phyloP scores from a whole-genome alignment of 2,113 vertebrate genomes.

The Oriolus oriolus region DNA sequence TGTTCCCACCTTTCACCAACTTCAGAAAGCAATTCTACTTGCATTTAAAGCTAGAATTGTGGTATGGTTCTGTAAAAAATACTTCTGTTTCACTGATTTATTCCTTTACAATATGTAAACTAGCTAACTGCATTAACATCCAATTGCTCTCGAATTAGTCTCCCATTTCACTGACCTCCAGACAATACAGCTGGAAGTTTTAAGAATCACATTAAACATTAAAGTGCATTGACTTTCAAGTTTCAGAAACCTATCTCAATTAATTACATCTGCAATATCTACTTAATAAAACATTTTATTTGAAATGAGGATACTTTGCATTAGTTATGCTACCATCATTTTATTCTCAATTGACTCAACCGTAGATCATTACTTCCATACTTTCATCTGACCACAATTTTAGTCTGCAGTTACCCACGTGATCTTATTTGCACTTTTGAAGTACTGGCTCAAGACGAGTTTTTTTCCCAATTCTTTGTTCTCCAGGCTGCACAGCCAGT shows the following conservation, averaged over 20 bases:
- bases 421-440: background rate
- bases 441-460: background rate
- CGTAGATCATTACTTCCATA: background rate
- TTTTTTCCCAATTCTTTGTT: background rate
- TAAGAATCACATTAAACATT: background rate
- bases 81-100: background rate
- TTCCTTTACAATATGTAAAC: background rate
- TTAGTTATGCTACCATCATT: background rate
- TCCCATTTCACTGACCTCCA: background rate
- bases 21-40: background rate
- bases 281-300: background rate
- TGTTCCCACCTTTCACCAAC: background rate
- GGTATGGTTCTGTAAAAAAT: background rate
- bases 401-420: background rate
- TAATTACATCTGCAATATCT: background rate
- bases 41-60: background rate
- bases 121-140: background rate
- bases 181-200: background rate
- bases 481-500: background rate
- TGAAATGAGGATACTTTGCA: background rate
- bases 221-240: background rate
- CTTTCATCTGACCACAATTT: background rate
- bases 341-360: background rate
- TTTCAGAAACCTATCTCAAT: background rate
- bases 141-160: background rate